Percentiles rank a stretch among this genome's conserved stretches.
These are phyloP conservation scores for Cairina moschata DNA, from an alignment of 2,113 vertebrate genomes.

Conservation along the genomic window DNA sequence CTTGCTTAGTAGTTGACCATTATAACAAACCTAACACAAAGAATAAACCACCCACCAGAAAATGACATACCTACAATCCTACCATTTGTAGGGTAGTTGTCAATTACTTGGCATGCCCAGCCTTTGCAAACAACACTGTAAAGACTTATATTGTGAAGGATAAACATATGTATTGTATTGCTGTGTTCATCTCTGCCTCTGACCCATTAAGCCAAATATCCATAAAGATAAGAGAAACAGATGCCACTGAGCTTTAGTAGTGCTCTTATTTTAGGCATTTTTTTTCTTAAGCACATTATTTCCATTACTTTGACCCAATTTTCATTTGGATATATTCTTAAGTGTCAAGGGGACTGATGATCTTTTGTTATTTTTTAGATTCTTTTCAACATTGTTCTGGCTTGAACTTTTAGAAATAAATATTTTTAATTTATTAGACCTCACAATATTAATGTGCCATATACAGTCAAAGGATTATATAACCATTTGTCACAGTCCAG, in stretches of 20 bases:
- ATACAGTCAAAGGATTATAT: neutral
- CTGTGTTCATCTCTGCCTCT: neutral
- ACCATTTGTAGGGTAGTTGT: neutral
- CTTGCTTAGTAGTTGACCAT: neutral
- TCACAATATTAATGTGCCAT: neutral
- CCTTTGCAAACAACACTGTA: neutral
- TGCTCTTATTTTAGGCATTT: neutral
- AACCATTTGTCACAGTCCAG: neutral
- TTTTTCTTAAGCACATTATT: neutral
- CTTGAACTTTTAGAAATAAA: neutral
- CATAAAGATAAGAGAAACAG: neutral
- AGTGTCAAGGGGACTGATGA: neutral
- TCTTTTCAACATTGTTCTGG: neutral
- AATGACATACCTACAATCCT: neutral
- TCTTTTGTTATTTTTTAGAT: neutral
- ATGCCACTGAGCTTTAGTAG: neutral
- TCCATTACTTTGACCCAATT: neutral
- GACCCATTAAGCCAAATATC: slow-evolving; percentile 6
- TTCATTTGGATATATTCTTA: neutral
- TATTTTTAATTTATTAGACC: neutral
- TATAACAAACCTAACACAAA: neutral
- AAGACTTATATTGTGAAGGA: neutral
- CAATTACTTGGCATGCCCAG: neutral
- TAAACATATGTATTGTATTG: neutral
- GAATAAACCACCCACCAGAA: neutral